A percentile compares a stretch with the other conserved stretches of the same genome.
Evolutionary conservation across 2,888 invertebrate genomes (phyloP).

Genomic region (Scaptomyza polygonia): DNA sequence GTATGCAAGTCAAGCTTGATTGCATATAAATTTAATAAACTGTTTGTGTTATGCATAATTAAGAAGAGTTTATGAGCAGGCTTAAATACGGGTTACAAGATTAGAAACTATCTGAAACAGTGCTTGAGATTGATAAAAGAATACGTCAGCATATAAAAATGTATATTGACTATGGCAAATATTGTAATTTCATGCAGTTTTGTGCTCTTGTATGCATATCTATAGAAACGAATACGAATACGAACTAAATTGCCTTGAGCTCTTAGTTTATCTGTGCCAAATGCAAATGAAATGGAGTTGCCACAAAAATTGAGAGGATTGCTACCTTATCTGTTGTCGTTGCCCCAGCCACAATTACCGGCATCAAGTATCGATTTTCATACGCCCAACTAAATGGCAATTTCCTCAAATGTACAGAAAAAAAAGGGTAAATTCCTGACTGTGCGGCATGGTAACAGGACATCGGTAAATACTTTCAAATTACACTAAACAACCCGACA

Average conservation of each 20-base stretch:
- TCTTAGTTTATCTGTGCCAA: constrained; percentile 11
- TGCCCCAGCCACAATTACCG: constrained; percentile 43
- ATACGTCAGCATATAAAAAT: too few relatives aligned
- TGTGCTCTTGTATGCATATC: neutral
- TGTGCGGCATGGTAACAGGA: constrained; percentile 15
- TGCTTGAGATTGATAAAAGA: too few relatives aligned
- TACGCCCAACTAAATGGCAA: constrained; percentile 45
- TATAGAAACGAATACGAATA: constrained; percentile 12
- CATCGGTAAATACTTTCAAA: neutral
- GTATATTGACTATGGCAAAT: neutral
- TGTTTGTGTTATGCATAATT: neutral
- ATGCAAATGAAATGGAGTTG: constrained; percentile 24
- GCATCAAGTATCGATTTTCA: constrained; percentile 57
- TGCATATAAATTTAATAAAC: constrained; percentile 5
- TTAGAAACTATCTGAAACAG: too few relatives aligned
- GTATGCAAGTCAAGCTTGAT: constrained; percentile 3
- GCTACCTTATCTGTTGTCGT: constrained; percentile 23
- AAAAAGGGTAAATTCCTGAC: constrained; percentile 38
- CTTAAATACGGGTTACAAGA: too few relatives aligned
- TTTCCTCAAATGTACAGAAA: constrained; percentile 48
- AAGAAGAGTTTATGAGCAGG: neutral
- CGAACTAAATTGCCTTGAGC: constrained; percentile 21
- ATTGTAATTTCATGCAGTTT: constrained; percentile 1
- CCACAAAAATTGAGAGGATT: neutral
- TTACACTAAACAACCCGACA: constrained; percentile 26